A percentile compares a stretch with the other conserved stretches of the same genome.
phyloP scores from a whole-genome alignment of 2,797 vertebrate genomes.

The Petrocephalus sullivani region DNA sequence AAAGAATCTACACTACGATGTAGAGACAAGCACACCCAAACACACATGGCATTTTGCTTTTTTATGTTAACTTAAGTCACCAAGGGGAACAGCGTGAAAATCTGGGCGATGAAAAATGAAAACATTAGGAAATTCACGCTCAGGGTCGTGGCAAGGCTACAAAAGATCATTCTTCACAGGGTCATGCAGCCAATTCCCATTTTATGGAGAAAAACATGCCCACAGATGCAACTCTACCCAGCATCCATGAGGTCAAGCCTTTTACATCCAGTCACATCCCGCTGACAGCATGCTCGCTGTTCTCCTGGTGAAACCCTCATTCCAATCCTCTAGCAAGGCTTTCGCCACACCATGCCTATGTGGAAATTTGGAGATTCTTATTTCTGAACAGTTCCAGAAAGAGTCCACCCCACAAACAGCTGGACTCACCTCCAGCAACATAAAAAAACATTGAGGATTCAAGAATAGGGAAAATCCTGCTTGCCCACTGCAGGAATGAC shows the following conservation, averaged over 20 bases:
- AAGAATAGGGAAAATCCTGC: neutral
- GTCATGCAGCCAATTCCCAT: conserved; percentile 53
- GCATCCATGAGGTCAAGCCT: neutral
- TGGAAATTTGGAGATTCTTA: neutral
- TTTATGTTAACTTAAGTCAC: neutral
- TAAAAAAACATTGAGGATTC: neutral
- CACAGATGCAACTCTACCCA: conserved; percentile 49
- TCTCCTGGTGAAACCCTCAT: neutral
- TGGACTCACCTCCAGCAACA: neutral
- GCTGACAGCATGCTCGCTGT: neutral
- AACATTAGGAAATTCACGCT: conserved; percentile 56
- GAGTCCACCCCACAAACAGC: neutral
- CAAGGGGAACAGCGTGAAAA: neutral
- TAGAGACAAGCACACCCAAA: too few species aligned
- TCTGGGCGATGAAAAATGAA: conserved; percentile 32
- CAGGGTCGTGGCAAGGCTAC: conserved; percentile 40
- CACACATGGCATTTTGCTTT: too few species aligned
- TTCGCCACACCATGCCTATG: neutral
- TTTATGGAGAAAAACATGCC: conserved; percentile 58
- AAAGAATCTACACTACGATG: too few species aligned
- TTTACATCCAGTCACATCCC: neutral
- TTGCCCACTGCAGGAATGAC: neutral
- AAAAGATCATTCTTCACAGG: conserved; percentile 51
- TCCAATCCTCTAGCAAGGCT: neutral
- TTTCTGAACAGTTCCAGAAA: neutral